phyloP scores from a whole-genome alignment of 1,140 invertebrate species.

The Hylyphantes graminicola region DNA sequence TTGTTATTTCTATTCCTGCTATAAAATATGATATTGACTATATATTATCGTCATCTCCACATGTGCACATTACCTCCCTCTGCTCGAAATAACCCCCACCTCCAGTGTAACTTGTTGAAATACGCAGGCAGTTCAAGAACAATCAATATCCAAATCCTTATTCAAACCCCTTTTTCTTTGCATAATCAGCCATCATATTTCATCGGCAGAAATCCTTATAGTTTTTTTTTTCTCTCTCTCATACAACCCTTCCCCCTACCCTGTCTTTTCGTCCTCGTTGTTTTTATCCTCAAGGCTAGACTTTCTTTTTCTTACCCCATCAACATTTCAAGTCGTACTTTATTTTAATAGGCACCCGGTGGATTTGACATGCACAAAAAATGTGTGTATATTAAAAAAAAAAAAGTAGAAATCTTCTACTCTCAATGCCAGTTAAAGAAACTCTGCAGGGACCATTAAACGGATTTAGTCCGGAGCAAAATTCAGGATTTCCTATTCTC shows the following conservation, averaged over 20 bases:
- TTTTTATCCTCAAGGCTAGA: conserved; percentile 29
- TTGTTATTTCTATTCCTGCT: no score
- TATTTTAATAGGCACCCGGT: conserved; percentile 59
- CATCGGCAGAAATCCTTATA: conserved; percentile 57
- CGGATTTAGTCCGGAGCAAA: conserved; percentile 60
- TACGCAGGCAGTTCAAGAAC: conserved; percentile 52
- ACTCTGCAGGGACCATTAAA: conserved; percentile 58
- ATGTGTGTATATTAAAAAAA: conserved; percentile 61
- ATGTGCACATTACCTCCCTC: not conserved
- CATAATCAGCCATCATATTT: conserved; percentile 61
- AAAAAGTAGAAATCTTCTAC: conserved; percentile 6
- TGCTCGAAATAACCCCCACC: conserved; percentile 2
- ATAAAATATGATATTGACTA: no score
- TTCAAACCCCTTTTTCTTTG: conserved; percentile 58
- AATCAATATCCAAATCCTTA: conserved; percentile 60
- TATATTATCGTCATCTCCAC: no score
- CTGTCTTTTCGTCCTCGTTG: conserved; percentile 9
- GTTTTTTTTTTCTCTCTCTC: conserved; percentile 20
- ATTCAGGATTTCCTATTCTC: conserved; percentile 59
- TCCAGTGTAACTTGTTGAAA: conserved; percentile 55
- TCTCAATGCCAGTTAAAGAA: conserved; percentile 56
- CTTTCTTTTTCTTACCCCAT: conserved; percentile 3
- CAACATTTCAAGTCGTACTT: conserved; percentile 56
- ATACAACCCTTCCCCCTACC: not conserved
- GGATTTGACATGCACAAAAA: conserved; percentile 60